A percentile compares a stretch with the other conserved stretches of the same genome.
These are phyloP conservation scores for Apantesis nais DNA, from an alignment of 2,888 invertebrate species.

Conservation along the genomic window DNA sequence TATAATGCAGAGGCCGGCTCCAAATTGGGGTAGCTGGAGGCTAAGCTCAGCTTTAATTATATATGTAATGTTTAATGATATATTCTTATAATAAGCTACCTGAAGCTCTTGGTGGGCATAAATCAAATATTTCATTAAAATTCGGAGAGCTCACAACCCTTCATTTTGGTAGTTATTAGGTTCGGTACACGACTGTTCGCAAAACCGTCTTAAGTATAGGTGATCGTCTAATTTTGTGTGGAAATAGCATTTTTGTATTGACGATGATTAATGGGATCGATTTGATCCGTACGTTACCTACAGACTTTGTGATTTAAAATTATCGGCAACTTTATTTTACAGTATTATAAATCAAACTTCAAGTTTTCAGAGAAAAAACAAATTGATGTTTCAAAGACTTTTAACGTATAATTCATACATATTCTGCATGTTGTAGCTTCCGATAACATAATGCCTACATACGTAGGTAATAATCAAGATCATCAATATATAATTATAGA, in stretches of 20 bases:
- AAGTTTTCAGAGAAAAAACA: too few relatives aligned
- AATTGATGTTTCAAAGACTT: too few relatives aligned
- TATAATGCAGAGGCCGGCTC: conserved; percentile 76
- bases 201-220: conserved; percentile 65
- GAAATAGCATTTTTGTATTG: conserved; percentile 68
- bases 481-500: too few relatives aligned
- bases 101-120: conserved; percentile 79
- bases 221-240: conserved; percentile 64
- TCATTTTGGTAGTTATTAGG: conserved; percentile 77
- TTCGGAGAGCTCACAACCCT: conserved; percentile 78
- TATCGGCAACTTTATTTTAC: neutral
- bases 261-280: conserved; percentile 63
- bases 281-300: conserved; percentile 39
- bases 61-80: conserved; percentile 85
- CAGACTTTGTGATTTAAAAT: neutral
- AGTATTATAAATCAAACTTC: neutral
- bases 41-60: conserved; percentile 82
- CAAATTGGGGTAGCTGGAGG: conserved; percentile 83
- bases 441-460: too few relatives aligned
- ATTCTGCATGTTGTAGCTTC: too few relatives aligned
- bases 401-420: too few relatives aligned
- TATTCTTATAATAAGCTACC: conserved; percentile 85
- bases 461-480: too few relatives aligned
- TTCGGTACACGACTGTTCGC: conserved; percentile 68
- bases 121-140: conserved; percentile 86